Evolutionary conservation across 2,888 invertebrate genomes (phyloP), one percentile per base, ranked within the genome.

Genomic region (Trisateles emortualis): DNA sequence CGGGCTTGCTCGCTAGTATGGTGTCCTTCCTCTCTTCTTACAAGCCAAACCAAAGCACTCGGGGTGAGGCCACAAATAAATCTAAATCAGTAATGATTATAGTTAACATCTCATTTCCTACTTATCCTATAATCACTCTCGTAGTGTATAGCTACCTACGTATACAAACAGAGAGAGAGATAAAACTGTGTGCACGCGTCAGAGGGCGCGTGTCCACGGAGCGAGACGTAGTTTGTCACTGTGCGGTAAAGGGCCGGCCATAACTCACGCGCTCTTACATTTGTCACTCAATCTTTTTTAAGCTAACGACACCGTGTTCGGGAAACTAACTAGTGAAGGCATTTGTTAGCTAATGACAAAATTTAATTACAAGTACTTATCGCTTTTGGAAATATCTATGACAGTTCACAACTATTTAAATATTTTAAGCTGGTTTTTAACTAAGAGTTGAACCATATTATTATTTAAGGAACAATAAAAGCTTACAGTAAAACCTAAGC

Each of bases 261-360:
- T 36, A 26, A 45, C 53, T 64, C 60, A 68, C 41, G 41, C 36
- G 49, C 59, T 53, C 49, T 40, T 39, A 9, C 49, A 68, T 66
- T 68, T 52, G 26, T 68, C 64, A 64, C 49, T 26, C n/a, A 22
- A 49, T 64, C n/a, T n/a, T n/a, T 64, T 66, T 68, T 63, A 54
- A 65, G 51, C 49, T 50, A 48, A 33, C 24, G 41, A 52, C 39
- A 54, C 46, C 5, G 50, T 45, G 33, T 48, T 39, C 35, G 47
- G 17, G 13, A 5, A 9, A 24, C 33, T 45, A 36, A 30, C 46
- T 16, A 22, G 9, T 0, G 6, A 4, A 8, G 14, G 13, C 1
- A 13, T 30, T 46, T 29, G 17, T 36, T 1, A 11, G 32, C n/a
- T n/a, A 8, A n/a, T n/a, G n/a, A n/a, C n/a, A n/a, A n/a, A 19